Base-by-base conservation (phyloP, 1,140 invertebrate species). In the Pseudachorutes palmiensis region DNA sequence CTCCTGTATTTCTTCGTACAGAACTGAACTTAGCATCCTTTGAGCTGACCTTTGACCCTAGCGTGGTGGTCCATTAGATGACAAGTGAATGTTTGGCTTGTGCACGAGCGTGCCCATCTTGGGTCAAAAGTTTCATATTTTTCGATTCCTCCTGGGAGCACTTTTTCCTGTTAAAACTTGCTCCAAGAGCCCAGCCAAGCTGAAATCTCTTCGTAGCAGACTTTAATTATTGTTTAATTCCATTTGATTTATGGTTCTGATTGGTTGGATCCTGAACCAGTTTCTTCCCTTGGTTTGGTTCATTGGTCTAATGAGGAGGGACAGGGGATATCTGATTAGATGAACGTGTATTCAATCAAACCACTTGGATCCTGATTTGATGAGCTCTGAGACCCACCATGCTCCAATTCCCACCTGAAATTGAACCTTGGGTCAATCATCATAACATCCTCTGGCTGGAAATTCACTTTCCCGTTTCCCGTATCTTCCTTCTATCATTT, bases 361-460 rank as follows among this genome's bases (percentile, higher is more conserved):
- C 24, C 24, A 14, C 5, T 14, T 55, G 24, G 24, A 55, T 55
- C 51, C 24, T 55, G 51, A 55, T 26, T 55, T 55, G 51, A 55
- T 55, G 51, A 55, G 51, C 51, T 55, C 51, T 14, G 51, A 55
- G 51, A 55, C 51, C 24, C 3, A n/a, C n/a, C n/a, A 19, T 5
- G 12, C 24, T 16, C 51, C 51, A 55, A 55, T 55, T 55, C 51
- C 51, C 51, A 26, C 12, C 24, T 55, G 36, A 45, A 45, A 12
- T 45, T 45, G 9, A 45, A 45, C 9, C 36, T 12, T 45, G 36
- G 36, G 19, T 12, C 9, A 45, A 9, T 45, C 19, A 45, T 45
- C 9, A 12, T 19, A 45, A 45, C 36, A 9, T 45, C 36, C 19
- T 45, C 19, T 45, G 36, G 36, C 36, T 45, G 9, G 36, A 45